A percentile compares a stretch with the other conserved stretches of the same genome.
These are phyloP conservation scores for Chiloscyllium plagiosum DNA, from an alignment of 2,113 vertebrate species.

Conservation along the genomic window DNA sequence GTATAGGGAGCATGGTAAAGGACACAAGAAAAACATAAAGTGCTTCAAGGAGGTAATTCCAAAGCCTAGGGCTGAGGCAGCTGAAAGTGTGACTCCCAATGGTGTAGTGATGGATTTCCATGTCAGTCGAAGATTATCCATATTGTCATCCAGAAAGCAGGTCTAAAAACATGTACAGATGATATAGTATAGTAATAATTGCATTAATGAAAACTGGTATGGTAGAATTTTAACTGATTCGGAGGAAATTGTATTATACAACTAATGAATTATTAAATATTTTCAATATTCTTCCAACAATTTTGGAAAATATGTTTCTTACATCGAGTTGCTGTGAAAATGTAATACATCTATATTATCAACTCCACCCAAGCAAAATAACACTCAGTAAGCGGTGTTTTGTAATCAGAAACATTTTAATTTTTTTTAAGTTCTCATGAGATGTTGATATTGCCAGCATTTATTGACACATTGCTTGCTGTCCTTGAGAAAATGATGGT, in stretches of 20 bases:
- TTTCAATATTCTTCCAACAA: slow-evolving; percentile 20
- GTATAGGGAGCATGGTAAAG: background rate
- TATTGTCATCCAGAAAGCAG: background rate
- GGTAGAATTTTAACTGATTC: background rate
- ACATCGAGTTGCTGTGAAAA: background rate
- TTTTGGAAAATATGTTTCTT: background rate
- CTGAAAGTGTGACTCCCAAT: background rate
- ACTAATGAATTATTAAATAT: slow-evolving; percentile 24
- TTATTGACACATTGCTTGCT: too few species aligned
- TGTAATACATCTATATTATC: background rate
- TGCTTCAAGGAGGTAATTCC: background rate
- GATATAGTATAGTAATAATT: background rate
- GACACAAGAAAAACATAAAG: background rate
- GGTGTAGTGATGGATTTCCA: background rate
- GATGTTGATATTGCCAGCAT: too few species aligned
- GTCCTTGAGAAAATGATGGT: too few species aligned
- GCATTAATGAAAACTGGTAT: background rate
- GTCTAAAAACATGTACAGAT: background rate
- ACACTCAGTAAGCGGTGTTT: background rate
- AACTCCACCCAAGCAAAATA: background rate
- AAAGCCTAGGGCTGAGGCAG: background rate
- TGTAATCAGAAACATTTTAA: background rate
- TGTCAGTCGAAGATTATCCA: background rate
- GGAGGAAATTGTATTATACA: background rate
- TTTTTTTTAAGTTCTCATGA: too few species aligned